Evolutionary conservation across 1,140 invertebrate species (phyloP), one percentile per base, ranked within the genome.

Genomic region (Drosophila hydei): DNA sequence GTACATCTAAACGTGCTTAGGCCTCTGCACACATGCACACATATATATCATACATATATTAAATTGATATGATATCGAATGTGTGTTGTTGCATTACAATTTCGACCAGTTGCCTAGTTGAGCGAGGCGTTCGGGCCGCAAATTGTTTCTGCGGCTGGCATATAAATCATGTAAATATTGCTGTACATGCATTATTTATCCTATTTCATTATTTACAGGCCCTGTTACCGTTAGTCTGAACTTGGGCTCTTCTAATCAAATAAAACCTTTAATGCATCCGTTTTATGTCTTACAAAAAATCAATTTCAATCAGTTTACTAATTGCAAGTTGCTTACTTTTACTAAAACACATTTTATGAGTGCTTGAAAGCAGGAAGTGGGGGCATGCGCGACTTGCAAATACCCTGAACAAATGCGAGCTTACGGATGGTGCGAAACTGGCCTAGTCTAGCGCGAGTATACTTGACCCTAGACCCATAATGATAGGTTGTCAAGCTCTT

Each of bases 81-180:
- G 38, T 67, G 75, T 48, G 48, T 55, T 77, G 54, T 62, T 76
- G 59, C 33, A 36, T 58, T 65, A 19, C 21, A 43, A 38, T 18
- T 33, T 33, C 30, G 30, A 11, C 30, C 30, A 33, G 25, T 6
- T 50, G 12, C 14, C 8, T 19, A 30, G 25, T n/a, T 16, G 47
- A 4, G 9, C 16, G 19, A n/a, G 33, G 42, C 9, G 11, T 50
- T 27, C 19, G 30, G 42, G 30, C 61, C 68, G 62, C 69, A 79
- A 84, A 84, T 84, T 84, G 80, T 85, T 85, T 85, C 80, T 80
- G 51, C 63, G 70, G 72, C 71, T 60, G 56, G 69, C 80, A 84
- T 83, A 83, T 84, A 84, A 84, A 84, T 84, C 79, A 84, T 76
- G 72, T 56, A 79, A 79, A 79, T 42, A 85, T 84, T 84, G 61